Percentiles rank a stretch among this genome's conserved stretches.
Conservation (phyloP, 2,797 vertebrate species). For the Acrossocheilus fasciatus region DNA sequence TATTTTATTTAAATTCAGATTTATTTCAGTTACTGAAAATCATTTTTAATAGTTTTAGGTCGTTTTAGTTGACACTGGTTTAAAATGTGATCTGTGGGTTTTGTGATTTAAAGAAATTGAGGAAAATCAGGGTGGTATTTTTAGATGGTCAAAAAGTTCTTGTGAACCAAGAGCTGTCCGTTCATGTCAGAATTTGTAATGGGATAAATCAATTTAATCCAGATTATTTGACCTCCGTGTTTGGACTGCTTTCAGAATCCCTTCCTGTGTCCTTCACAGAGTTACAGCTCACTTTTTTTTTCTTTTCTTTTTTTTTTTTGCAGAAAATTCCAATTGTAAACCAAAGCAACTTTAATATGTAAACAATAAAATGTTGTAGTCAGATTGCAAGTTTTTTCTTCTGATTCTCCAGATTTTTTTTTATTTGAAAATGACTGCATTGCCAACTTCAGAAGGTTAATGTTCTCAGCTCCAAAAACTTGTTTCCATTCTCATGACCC, state of each 20-base stretch:
- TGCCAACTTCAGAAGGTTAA: background rate
- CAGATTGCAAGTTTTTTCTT: background rate
- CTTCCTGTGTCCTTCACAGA: conserved; percentile 8
- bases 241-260: background rate
- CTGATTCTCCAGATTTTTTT: background rate
- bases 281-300: background rate
- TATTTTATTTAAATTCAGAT: background rate
- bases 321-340: background rate
- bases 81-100: background rate
- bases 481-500: conserved; percentile 23
- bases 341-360: background rate
- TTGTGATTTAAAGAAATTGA: background rate
- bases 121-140: background rate
- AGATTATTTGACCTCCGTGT: conserved; percentile 41
- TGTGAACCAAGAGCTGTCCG: background rate
- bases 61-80: background rate
- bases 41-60: background rate
- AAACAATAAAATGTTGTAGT: background rate
- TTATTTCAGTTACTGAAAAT: background rate
- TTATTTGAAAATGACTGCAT: background rate
- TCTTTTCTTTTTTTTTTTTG: background rate
- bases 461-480: background rate
- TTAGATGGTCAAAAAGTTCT: background rate
- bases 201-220: conserved; percentile 47
- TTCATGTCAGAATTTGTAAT: conserved; percentile 25